Percentiles rank a stretch among this genome's conserved stretches.
These are phyloP conservation scores for Vireo altiloquus DNA, from an alignment of 2,113 vertebrate genomes.

Conservation along the genomic window DNA sequence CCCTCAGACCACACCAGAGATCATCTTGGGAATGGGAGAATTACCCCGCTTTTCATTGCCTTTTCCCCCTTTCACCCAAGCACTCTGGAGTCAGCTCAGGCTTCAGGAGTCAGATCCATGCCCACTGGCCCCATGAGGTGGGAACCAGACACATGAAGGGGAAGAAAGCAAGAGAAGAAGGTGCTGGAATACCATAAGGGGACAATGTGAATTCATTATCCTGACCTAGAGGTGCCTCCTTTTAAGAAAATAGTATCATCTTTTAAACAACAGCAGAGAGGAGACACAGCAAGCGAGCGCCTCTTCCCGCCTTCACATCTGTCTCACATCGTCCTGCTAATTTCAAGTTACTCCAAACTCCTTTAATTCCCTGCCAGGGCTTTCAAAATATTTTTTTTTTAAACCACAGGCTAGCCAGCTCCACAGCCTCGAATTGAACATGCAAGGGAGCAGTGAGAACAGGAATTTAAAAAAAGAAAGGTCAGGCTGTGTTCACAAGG, in stretches of 20 bases:
- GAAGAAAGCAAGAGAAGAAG: not conserved
- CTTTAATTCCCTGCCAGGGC: conserved; percentile 46
- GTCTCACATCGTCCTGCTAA: conserved; percentile 33
- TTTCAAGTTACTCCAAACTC: conserved; percentile 18
- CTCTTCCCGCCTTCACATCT: conserved; percentile 24
- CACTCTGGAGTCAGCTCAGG: not conserved
- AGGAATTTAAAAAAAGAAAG: not conserved
- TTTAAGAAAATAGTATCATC: not conserved
- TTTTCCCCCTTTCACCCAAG: not conserved
- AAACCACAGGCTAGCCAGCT: conserved; percentile 39
- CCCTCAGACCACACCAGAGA: not conserved
- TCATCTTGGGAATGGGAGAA: not conserved
- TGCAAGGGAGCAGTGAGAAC: not conserved
- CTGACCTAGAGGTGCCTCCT: not conserved
- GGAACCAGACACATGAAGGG: not conserved
- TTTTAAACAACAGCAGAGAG: conserved; percentile 6
- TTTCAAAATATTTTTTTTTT: not conserved
- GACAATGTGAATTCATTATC: not conserved
- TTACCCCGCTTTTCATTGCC: not conserved
- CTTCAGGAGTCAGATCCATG: not conserved
- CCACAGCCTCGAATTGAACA: not conserved
- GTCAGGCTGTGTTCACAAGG: not conserved
- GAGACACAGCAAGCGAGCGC: not conserved
- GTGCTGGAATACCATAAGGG: not conserved
- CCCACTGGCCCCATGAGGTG: accelerated